Conservation (phyloP, 2,113 vertebrate genomes). For the Anhinga rufa region DNA sequence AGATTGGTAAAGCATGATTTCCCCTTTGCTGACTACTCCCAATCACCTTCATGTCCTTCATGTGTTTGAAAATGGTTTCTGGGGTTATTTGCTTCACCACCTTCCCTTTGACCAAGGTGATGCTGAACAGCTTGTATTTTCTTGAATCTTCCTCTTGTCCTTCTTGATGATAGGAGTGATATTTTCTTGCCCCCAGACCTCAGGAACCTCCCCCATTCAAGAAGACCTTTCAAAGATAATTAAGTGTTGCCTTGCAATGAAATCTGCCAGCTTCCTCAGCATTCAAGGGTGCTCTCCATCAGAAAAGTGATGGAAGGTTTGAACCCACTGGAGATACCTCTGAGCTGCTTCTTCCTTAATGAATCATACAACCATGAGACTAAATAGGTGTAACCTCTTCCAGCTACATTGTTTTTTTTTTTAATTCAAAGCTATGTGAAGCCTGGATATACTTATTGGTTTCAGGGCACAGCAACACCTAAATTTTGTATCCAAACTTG, state of each 20-base stretch:
- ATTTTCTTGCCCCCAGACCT: background rate
- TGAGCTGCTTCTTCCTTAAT: background rate
- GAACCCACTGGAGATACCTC: background rate
- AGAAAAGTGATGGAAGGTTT: background rate
- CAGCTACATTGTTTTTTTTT: background rate
- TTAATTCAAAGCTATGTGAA: background rate
- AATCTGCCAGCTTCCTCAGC: background rate
- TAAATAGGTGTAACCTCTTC: background rate
- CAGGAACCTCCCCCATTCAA: background rate
- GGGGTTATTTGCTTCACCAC: background rate
- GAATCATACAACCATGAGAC: background rate
- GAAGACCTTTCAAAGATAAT: background rate
- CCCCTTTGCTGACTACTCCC: background rate
- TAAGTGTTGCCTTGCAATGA: background rate
- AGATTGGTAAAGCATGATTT: background rate
- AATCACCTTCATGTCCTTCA: background rate
- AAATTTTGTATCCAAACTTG: background rate
- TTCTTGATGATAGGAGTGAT: background rate
- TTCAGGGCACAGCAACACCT: background rate
- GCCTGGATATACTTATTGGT: background rate
- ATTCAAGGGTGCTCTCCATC: background rate
- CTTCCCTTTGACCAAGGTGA: background rate
- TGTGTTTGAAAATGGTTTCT: background rate
- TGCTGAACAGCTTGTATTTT: background rate
- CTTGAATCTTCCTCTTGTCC: background rate